Base-by-base conservation (phyloP, 92 coral and sea anemone genomes). In the Virgularia gustaviana region DNA sequence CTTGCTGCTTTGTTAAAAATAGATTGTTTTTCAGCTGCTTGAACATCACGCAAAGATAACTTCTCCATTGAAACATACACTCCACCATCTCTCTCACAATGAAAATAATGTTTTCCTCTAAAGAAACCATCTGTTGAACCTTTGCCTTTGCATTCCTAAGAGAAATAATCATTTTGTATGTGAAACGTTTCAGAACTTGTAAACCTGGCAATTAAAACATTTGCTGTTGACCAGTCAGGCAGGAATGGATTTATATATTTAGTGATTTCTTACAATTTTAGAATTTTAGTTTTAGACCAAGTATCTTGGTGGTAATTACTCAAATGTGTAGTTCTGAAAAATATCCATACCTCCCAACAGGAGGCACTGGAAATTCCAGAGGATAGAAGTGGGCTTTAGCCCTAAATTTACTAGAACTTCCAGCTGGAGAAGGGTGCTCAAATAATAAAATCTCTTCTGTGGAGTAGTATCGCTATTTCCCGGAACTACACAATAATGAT, bases 51-150 rank as follows among this genome's bases (percentile, higher is more conserved):
- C 22, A 80, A 62, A 32, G 72, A 72, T 6, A 91, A 41, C 78
- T 81, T 86, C 63, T 91, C 97, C 58, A 91, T 55, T 9, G 89
- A 65, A 43, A 90, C 97, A 83, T 88, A 90, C 11, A 90, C 86
- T 1, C 97, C 97, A 60, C 82, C 80, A 39, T 91, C 88, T 16
- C 64, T 75, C 0, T 75, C 44, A 42, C 97, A 91, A 0, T 1
- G 13, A 55, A 91, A 88, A 59, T 75, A 88, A 27, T 25, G 25
- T 45, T 83, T 70, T 27, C 58, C 68, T 73, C 84, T 43, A 62
- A 86, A 88, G 4, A 76, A 82, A 9, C 96, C 96, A 80, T 91
- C 80, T 0, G 82, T 49, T 32, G 88, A 76, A 6, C 96, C 92
- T 31, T 53, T 73, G 13, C 84, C 86, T 25, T 29, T 28, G 38